phyloP scores from a whole-genome alignment of 2,888 invertebrate species.

The Hypolimnas misippus region DNA sequence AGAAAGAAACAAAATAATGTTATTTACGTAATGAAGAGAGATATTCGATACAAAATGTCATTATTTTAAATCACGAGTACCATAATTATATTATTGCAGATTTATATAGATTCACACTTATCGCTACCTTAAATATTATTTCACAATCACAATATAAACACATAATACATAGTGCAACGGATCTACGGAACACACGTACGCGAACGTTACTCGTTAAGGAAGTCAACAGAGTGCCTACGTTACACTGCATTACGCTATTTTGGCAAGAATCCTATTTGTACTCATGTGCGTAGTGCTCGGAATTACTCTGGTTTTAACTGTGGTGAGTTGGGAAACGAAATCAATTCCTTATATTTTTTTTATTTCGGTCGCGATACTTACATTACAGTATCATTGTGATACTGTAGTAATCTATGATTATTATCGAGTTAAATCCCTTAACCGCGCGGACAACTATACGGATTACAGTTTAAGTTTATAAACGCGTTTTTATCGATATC shows the following conservation, averaged over 20 bases:
- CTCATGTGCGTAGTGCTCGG: constrained; percentile 54
- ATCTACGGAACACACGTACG: constrained; percentile 9
- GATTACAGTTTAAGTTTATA: neutral
- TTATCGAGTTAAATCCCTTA: neutral
- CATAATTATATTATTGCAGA: no score
- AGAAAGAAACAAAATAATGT: no score
- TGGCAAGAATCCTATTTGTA: constrained; percentile 71
- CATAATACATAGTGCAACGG: neutral
- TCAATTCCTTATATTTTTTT: constrained; percentile 36
- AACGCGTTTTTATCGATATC: neutral
- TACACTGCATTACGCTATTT: constrained; percentile 48
- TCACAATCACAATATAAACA: constrained; percentile 17
- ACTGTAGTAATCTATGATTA: neutral
- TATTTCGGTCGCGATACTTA: constrained; percentile 16
- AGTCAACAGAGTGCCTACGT: constrained; percentile 27
- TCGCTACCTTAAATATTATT: constrained; percentile 11
- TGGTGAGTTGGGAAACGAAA: constrained; percentile 26
- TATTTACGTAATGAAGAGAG: no score
- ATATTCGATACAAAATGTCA: no score
- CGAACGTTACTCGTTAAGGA: constrained; percentile 14
- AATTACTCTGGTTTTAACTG: constrained; percentile 27
- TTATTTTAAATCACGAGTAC: no score
- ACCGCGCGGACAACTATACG: neutral
- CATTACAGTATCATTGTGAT: neutral
- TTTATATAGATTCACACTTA: neutral